Evolutionary conservation across 2,888 invertebrate species (phyloP).

Genomic region (Caenorhabditis zanzibari): DNA sequence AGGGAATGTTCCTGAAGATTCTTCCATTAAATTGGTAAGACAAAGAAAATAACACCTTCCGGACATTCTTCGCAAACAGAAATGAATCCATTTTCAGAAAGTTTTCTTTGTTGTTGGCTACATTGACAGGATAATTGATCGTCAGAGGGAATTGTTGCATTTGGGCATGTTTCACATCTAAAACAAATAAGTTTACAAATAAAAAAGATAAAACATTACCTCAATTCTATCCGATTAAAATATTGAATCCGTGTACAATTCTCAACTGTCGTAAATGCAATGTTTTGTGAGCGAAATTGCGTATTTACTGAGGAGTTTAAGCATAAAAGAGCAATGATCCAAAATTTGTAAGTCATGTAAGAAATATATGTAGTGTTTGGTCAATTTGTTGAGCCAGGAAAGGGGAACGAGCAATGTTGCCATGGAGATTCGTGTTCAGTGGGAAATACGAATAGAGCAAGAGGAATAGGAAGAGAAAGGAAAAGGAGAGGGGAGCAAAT

Average conservation of each 20-base stretch:
- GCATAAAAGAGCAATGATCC: background rate
- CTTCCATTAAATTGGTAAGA: background rate
- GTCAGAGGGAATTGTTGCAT: conserved; percentile 49
- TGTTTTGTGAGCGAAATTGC: conserved; percentile 26
- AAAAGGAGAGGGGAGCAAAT: background rate
- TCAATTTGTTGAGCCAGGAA: background rate
- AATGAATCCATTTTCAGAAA: conserved; percentile 30
- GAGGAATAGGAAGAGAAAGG: background rate
- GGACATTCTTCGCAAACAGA: conserved; percentile 47
- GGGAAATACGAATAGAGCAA: background rate
- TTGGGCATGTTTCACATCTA: conserved; percentile 64
- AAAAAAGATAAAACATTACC: conserved; percentile 33
- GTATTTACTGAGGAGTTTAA: background rate
- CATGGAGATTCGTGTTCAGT: conserved; percentile 29
- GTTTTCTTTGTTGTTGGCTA: background rate
- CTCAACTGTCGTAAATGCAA: conserved; percentile 25
- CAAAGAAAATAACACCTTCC: background rate
- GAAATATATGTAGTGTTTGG: background rate
- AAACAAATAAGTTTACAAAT: no score
- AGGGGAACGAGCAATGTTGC: conserved; percentile 22
- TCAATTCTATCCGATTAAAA: conserved; percentile 54
- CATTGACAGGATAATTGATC: conserved; percentile 39
- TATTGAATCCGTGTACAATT: conserved; percentile 55
- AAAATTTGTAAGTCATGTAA: background rate
- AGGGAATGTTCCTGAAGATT: conserved; percentile 13